These are phyloP conservation scores for Oryzaephilus surinamensis DNA, from an alignment of 1,140 invertebrate genomes.

Conservation along the genomic window DNA sequence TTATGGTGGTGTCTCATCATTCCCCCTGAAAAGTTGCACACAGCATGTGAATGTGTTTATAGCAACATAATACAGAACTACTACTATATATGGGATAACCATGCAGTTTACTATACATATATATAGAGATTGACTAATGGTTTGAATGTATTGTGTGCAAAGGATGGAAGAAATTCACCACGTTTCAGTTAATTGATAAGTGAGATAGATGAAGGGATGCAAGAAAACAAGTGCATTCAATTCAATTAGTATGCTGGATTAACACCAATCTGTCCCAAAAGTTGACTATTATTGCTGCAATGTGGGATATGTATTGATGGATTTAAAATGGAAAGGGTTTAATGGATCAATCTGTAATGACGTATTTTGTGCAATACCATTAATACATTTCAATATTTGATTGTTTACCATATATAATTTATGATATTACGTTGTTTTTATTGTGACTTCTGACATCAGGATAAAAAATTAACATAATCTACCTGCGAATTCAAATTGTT, in stretches of 20 bases:
- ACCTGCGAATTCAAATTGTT: too few species aligned
- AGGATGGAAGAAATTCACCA: conserved; percentile 4
- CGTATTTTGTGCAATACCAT: background rate
- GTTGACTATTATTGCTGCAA: background rate
- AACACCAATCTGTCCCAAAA: conserved; percentile 1
- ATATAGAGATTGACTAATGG: background rate
- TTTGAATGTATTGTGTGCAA: background rate
- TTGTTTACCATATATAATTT: background rate
- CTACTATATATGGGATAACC: too few species aligned
- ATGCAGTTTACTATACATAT: background rate
- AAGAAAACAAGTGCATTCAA: conserved; percentile 12
- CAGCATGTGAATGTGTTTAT: background rate
- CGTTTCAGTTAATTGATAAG: background rate
- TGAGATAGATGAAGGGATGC: conserved; percentile 2
- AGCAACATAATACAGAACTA: background rate
- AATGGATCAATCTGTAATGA: background rate
- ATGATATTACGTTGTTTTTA: background rate
- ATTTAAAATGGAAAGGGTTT: background rate
- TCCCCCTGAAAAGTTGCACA: conserved; percentile 1
- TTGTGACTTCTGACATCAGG: background rate
- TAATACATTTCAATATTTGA: background rate
- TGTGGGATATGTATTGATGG: background rate
- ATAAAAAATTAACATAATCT: too few species aligned
- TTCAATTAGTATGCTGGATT: conserved; percentile 13
- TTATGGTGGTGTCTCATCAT: conserved; percentile 13